Conservation (phyloP, 2,797 vertebrate species). For the Echeneis naucrates region DNA sequence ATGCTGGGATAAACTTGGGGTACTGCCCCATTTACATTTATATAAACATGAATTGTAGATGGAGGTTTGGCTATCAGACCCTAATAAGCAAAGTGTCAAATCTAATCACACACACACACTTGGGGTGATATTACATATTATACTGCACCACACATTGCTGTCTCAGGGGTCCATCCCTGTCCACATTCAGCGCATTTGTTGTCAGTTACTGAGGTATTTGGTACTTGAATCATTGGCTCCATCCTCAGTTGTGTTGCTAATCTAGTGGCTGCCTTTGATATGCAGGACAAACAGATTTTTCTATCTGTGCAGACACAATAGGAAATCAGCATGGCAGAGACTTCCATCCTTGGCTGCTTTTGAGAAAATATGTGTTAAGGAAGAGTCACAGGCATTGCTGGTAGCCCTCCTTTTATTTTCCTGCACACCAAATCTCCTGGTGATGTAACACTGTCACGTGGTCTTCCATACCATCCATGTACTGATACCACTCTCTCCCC, state of each 20-base stretch:
- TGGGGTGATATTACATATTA: background rate
- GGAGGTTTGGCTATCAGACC: background rate
- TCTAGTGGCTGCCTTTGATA: slow-evolving; percentile 2
- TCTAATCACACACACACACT: background rate
- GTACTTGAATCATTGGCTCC: background rate
- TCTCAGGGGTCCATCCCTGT: slow-evolving; percentile 8
- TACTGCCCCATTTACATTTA: slow-evolving; percentile 17
- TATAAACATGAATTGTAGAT: slow-evolving; percentile 3
- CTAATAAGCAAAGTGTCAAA: background rate
- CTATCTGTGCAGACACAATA: background rate
- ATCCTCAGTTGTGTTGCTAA: slow-evolving; percentile 2
- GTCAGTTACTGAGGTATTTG: slow-evolving; percentile 2
- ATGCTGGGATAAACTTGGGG: background rate
- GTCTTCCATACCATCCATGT: background rate
- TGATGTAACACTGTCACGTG: slow-evolving; percentile 13
- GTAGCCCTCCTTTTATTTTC: background rate
- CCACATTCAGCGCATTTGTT: background rate
- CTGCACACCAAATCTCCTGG: background rate
- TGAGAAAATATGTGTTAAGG: slow-evolving; percentile 6
- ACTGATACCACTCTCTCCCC: background rate
- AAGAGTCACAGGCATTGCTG: background rate
- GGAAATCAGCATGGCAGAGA: background rate
- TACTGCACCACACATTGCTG: background rate
- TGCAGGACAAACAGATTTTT: background rate
- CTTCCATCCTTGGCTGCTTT: slow-evolving; percentile 12